Conservation (phyloP, 2,888 invertebrate genomes). For the Apodemia mormo region DNA sequence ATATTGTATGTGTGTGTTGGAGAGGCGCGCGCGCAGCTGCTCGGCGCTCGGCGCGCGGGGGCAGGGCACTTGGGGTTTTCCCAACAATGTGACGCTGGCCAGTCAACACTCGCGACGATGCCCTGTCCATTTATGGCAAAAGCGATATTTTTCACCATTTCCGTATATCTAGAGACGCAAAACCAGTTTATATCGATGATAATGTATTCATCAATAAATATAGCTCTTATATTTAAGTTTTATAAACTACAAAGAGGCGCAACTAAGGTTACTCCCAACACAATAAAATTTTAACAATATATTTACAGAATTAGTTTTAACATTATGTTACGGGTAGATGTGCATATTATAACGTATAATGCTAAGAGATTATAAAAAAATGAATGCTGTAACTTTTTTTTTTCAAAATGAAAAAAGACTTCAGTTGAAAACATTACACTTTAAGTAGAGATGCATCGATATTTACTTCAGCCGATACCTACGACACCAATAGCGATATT, state of each 20-base stretch:
- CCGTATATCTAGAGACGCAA: slow-evolving; percentile 42
- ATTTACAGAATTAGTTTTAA: too few species aligned
- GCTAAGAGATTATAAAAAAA: too few species aligned
- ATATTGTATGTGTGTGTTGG: slow-evolving; percentile 23
- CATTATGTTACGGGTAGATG: too few species aligned
- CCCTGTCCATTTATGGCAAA: slow-evolving; percentile 63
- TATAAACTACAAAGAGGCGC: slow-evolving; percentile 10
- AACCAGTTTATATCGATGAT: slow-evolving; percentile 17
- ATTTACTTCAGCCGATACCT: too few species aligned
- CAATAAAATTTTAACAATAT: background rate
- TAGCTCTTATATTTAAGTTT: background rate
- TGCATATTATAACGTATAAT: too few species aligned
- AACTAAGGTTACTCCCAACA: background rate
- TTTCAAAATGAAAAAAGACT: too few species aligned
- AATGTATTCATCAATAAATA: slow-evolving; percentile 3
- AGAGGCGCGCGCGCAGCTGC: slow-evolving; percentile 33
- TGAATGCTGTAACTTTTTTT: too few species aligned
- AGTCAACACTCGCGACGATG: slow-evolving; percentile 44
- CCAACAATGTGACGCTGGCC: slow-evolving; percentile 63
- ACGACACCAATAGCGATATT: too few species aligned
- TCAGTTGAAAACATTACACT: too few species aligned
- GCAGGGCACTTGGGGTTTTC: slow-evolving; percentile 68
- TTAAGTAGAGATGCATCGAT: too few species aligned
- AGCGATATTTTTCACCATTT: slow-evolving; percentile 56
- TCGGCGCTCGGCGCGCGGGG: slow-evolving; percentile 37